Evolutionary conservation across 2,888 invertebrate genomes (phyloP), one percentile per base, ranked within the genome.

Genomic region (Raillietiella orientalis): DNA sequence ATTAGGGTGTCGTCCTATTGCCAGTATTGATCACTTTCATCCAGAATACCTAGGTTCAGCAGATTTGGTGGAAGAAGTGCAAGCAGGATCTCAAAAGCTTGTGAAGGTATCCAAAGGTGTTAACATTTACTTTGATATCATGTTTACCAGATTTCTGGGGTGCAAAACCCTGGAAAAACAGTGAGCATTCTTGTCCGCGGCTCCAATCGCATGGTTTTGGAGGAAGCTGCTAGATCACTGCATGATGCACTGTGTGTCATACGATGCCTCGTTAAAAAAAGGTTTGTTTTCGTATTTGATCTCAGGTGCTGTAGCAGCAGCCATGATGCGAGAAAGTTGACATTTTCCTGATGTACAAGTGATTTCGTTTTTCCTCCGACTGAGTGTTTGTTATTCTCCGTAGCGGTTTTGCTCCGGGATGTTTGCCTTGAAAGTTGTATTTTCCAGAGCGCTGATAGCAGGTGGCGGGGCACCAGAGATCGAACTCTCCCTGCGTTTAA

Each of bases 401-500:
- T 19, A 8, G 6, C 19, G 6, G 6, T 19, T 19, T 19, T 19
- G 6, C 6, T 19, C 19, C 8, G n/a, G n/a, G n/a, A n/a, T n/a
- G n/a, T n/a, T 11, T 15, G 12, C n/a, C 4, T 14, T 4, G 3
- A 23, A 12, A 23, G 16, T 27, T 25, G 20, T 16, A 25, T 23
- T 28, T 28, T 38, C 14, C 32, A 55, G 66, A 31, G 77, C 77
- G 23, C 52, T 87, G 37, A 65, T 90, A 45, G 70, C 84, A 27
- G 96, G 96, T 31, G 96, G 93, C 25, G 96, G 93, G 23, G 84
- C 90, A 9, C 87, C 93, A 4, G 96, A 96, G 54, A 87, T 79
- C 33, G 84, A 90, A 44, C 57, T 93, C 32, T 70, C 87, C 0
- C 53, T 84, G 16, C 64, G 65, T 30, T 53, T 96, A 28, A 65